Percentiles rank a stretch among this genome's conserved stretches.
Evolutionary conservation across 2,797 vertebrate species (phyloP).

Genomic region (Miichthys miiuy): DNA sequence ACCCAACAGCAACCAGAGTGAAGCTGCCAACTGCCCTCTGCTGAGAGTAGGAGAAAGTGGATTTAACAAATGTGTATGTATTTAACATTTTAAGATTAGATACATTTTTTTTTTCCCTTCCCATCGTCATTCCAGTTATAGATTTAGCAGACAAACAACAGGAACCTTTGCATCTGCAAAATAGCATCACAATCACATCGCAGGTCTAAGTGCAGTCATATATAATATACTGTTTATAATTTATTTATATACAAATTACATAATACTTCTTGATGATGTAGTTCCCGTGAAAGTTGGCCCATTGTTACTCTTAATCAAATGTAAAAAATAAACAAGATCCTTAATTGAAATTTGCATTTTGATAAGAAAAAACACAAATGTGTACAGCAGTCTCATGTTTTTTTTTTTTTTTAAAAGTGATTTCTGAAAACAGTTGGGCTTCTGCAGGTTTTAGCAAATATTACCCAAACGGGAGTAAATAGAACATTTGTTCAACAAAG

Average conservation of each 20-base stretch:
- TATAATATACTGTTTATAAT: constrained; percentile 13
- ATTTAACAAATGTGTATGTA: constrained; percentile 66
- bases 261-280: neutral
- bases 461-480: constrained; percentile 1
- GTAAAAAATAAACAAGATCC: neutral
- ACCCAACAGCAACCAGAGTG: constrained; percentile 60
- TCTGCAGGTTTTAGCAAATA: neutral
- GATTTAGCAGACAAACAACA: constrained; percentile 16
- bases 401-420: too few relatives aligned
- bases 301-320: neutral
- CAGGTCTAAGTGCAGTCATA: constrained; percentile 14
- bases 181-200: constrained; percentile 2
- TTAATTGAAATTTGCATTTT: neutral
- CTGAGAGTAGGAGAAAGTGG: constrained; percentile 62
- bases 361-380: neutral
- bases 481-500: neutral
- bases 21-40: constrained; percentile 68
- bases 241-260: constrained; percentile 36
- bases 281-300: neutral
- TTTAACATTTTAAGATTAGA: constrained; percentile 58
- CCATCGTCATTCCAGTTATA: constrained; percentile 2
- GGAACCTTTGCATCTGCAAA: constrained; percentile 27
- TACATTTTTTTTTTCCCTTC: neutral
- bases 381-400: too few relatives aligned
- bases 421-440: neutral